Conservation (phyloP, 1,140 invertebrate species). For the Cylas formicarius region DNA sequence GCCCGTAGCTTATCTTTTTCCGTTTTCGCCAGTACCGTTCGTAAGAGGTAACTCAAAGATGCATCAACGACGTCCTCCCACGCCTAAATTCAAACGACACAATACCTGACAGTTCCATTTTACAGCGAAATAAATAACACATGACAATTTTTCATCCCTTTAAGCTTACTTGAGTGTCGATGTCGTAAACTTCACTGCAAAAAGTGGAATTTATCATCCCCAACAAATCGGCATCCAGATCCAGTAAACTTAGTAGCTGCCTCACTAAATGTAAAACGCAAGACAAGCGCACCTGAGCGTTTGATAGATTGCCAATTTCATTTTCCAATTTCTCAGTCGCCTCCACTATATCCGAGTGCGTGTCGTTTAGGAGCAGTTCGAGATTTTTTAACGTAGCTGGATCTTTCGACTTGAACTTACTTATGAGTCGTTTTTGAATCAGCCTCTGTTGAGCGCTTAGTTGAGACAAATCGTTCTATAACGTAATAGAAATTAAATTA, state of each 20-base stretch:
- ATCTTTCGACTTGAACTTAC: conserved; percentile 69
- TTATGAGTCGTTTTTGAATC: conserved; percentile 64
- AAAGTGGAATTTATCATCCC: conserved; percentile 31
- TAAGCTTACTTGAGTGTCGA: conserved; percentile 37
- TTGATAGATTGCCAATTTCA: conserved; percentile 36
- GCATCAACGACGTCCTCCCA: conserved; percentile 56
- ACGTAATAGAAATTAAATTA: conserved; percentile 10
- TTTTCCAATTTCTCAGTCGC: conserved; percentile 45
- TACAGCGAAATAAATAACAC: not conserved
- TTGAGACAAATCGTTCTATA: conserved; percentile 53
- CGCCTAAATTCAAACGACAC: conserved; percentile 40
- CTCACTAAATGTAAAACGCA: conserved; percentile 34
- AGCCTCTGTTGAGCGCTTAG: conserved; percentile 61
- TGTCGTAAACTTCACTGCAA: conserved; percentile 28
- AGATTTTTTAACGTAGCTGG: conserved; percentile 63
- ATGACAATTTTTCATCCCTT: too few relatives aligned
- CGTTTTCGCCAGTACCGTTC: conserved; percentile 46
- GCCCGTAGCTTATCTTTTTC: conserved; percentile 43
- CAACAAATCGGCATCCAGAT: conserved; percentile 28
- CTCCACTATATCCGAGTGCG: conserved; percentile 54
- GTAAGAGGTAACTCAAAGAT: conserved; percentile 47
- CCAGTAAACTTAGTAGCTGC: conserved; percentile 35
- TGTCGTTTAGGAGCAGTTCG: conserved; percentile 64
- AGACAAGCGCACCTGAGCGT: conserved; percentile 31
- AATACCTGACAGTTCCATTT: too few relatives aligned